Conservation (phyloP, 2,797 vertebrate species). For the Sebastes melanostomus region DNA sequence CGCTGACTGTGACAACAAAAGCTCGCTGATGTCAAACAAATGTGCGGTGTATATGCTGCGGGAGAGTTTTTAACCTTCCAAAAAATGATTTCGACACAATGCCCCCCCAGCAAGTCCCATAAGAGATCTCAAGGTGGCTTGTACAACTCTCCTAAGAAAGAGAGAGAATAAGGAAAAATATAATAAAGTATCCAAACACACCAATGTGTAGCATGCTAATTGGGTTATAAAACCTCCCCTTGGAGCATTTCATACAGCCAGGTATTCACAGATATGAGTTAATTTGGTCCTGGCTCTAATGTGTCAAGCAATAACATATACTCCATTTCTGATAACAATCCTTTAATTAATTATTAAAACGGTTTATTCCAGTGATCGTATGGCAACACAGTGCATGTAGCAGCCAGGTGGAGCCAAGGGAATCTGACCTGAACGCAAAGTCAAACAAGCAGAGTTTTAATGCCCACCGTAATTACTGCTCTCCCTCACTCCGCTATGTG, state of each 20-base stretch:
- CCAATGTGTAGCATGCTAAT: slow-evolving; percentile 53
- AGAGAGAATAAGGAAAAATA: slow-evolving; percentile 15
- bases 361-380: slow-evolving; percentile 45
- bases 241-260: slow-evolving; percentile 51
- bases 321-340: slow-evolving; percentile 64
- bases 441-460: slow-evolving; percentile 72
- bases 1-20: slow-evolving; percentile 40
- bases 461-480: slow-evolving; percentile 65
- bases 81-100: slow-evolving; percentile 13
- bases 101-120: slow-evolving; percentile 16
- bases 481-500: slow-evolving; percentile 39
- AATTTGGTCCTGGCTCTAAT: slow-evolving; percentile 48
- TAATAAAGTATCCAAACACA: slow-evolving; percentile 31
- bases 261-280: slow-evolving; percentile 57
- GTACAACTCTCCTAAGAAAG: slow-evolving; percentile 23
- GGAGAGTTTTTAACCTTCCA: slow-evolving; percentile 13
- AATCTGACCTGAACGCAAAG: slow-evolving; percentile 69
- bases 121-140: slow-evolving; percentile 13
- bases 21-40: slow-evolving; percentile 45
- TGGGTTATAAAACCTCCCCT: slow-evolving; percentile 64
- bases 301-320: slow-evolving; percentile 50
- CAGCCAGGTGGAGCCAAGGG: slow-evolving; percentile 62
- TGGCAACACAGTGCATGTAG: slow-evolving; percentile 27
- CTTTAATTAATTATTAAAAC: slow-evolving; percentile 70
- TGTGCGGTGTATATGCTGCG: background rate